These are phyloP conservation scores for Apteryx owenii DNA, from an alignment of 2,113 vertebrate genomes.

Conservation along the genomic window DNA sequence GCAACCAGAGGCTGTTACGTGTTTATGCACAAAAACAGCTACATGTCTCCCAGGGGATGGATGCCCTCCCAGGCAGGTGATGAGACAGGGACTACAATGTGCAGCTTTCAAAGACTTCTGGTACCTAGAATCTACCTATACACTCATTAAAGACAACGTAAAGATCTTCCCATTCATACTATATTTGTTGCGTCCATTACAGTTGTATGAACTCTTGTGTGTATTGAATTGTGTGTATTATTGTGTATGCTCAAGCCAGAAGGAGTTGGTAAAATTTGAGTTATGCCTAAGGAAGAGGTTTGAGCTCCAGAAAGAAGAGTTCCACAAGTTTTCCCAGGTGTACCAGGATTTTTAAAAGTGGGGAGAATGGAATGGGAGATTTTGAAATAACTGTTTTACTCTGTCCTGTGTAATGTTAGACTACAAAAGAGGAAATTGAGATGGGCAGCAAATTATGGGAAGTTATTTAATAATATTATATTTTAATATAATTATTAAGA, in stretches of 20 bases:
- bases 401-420: not conserved
- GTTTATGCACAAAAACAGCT: not conserved
- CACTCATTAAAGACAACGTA: not conserved
- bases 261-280: not conserved
- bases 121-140: not conserved
- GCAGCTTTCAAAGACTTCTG: not conserved
- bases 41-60: not conserved
- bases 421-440: not conserved
- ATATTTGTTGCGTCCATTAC: not conserved
- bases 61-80: not conserved
- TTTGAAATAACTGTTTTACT: not conserved
- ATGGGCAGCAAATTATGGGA: not conserved
- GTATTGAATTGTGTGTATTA: no score
- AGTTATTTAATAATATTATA: not conserved
- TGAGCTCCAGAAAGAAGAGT: not conserved
- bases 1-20: fast-evolving
- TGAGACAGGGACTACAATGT: not conserved
- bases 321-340: fast-evolving
- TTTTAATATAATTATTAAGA: not conserved
- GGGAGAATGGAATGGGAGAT: not conserved
- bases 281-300: not conserved
- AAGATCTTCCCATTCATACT: not conserved
- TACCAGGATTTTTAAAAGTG: not conserved
- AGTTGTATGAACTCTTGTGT: not conserved
- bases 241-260: not conserved